Percentiles rank a stretch among this genome's conserved stretches.
Conservation (phyloP, 2,797 vertebrate genomes). For the Eidolon dupreanum region DNA sequence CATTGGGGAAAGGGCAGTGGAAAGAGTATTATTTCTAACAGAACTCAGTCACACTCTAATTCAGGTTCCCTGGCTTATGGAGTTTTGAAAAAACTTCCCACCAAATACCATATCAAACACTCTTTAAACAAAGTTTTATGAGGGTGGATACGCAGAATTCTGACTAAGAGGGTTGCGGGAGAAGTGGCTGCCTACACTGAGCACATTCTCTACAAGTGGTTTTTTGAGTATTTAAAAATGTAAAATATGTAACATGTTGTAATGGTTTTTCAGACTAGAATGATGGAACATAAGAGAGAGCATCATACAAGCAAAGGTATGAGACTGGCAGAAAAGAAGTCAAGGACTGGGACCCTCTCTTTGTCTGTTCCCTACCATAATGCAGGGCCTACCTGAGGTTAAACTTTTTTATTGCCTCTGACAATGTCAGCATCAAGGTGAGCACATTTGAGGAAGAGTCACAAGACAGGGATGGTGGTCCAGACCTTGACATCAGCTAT, state of each 20-base stretch:
- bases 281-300: background rate
- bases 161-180: background rate
- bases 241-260: background rate
- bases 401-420: background rate
- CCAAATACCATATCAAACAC: background rate
- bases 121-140: background rate
- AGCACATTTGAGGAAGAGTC: background rate
- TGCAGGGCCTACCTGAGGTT: background rate
- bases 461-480: background rate
- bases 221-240: background rate
- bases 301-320: background rate
- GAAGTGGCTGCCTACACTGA: background rate
- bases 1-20: background rate
- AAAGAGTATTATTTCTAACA: background rate
- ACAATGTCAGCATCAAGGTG: background rate
- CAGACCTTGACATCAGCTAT: background rate
- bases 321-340: background rate
- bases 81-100: background rate
- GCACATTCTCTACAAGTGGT: background rate
- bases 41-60: background rate
- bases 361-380: background rate
- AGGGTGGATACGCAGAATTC: background rate
- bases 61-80: background rate
- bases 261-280: background rate
- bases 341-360: background rate